A percentile compares a stretch with the other conserved stretches of the same genome.
These are phyloP conservation scores for Leptothorax acervorum DNA, from an alignment of 2,888 invertebrate genomes.

Conservation along the genomic window DNA sequence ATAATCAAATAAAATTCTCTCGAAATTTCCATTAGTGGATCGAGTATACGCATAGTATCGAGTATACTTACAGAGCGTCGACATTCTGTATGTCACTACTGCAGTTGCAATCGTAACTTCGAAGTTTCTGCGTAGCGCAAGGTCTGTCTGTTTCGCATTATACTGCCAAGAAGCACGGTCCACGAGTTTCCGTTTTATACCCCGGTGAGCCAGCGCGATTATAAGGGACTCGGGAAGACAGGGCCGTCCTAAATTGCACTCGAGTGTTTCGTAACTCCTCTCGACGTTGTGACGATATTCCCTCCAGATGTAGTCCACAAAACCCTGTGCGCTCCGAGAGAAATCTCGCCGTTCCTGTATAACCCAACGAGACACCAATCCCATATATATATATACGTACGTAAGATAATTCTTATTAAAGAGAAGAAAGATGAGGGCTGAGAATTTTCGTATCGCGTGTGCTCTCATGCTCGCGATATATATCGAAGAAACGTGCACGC, in stretches of 20 bases:
- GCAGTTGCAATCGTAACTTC: slow-evolving; percentile 32
- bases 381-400: slow-evolving; percentile 17
- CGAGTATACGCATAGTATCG: not conserved
- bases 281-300: slow-evolving; percentile 60
- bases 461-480: not conserved
- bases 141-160: slow-evolving; percentile 57
- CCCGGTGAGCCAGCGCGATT: slow-evolving; percentile 62
- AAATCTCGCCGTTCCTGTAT: slow-evolving; percentile 54
- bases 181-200: slow-evolving; percentile 60
- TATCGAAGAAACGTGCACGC: slow-evolving; percentile 14
- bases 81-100: slow-evolving; percentile 7
- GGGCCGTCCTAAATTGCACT: slow-evolving; percentile 67
- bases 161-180: slow-evolving; percentile 46
- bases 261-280: slow-evolving; percentile 68
- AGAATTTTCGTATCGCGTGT: slow-evolving; percentile 48
- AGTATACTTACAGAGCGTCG: not conserved
- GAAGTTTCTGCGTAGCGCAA: slow-evolving; percentile 25
- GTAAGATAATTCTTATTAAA: slow-evolving; percentile 51
- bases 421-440: slow-evolving; percentile 22
- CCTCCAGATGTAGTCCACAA: slow-evolving; percentile 47
- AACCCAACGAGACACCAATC: slow-evolving; percentile 60
- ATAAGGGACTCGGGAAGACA: slow-evolving; percentile 67
- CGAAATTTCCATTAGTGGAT: slow-evolving; percentile 3
- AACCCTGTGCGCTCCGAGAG: slow-evolving; percentile 43
- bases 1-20: not conserved